Conservation (phyloP, 2,888 invertebrate species). For the Drosophila antonietae region DNA sequence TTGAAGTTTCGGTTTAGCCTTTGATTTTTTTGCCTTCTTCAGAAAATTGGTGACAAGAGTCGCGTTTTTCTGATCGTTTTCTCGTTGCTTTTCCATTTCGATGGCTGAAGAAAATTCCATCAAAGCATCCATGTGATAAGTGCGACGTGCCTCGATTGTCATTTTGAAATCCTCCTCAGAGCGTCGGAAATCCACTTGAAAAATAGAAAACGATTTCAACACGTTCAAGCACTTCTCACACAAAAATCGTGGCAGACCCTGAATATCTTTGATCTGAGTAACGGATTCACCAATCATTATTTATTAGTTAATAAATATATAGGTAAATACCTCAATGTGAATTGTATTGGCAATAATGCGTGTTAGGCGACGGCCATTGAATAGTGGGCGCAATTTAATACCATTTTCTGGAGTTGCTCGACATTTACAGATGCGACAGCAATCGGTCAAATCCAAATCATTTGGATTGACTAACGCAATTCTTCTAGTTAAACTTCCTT, state of each 20-base stretch:
- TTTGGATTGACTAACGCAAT: constrained; percentile 12
- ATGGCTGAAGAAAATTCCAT: constrained; percentile 32
- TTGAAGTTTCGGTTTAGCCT: constrained; percentile 27
- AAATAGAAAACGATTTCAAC: constrained; percentile 40
- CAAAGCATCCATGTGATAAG: constrained; percentile 31
- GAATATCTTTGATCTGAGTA: constrained; percentile 35
- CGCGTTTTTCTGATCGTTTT: constrained; percentile 32
- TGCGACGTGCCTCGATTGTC: constrained; percentile 24
- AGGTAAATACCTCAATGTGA: constrained; percentile 41
- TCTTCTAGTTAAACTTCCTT: constrained; percentile 9
- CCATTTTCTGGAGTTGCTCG: constrained; percentile 22
- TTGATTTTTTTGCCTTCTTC: constrained; percentile 37
- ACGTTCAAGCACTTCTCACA: constrained; percentile 39
- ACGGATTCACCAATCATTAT: background rate
- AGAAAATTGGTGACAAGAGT: constrained; percentile 27
- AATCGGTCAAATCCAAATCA: constrained; percentile 34
- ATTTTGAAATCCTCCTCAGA: constrained; percentile 48
- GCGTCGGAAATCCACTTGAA: constrained; percentile 52
- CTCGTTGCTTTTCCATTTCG: constrained; percentile 29
- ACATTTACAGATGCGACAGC: constrained; percentile 46
- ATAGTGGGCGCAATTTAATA: constrained; percentile 45
- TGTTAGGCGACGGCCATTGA: constrained; percentile 40
- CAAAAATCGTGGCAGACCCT: constrained; percentile 46
- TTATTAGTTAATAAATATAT: background rate
- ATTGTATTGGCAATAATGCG: constrained; percentile 51